Evolutionary conservation across 2,797 vertebrate genomes (phyloP).

Genomic region (Chelidonichthys spinosus): DNA sequence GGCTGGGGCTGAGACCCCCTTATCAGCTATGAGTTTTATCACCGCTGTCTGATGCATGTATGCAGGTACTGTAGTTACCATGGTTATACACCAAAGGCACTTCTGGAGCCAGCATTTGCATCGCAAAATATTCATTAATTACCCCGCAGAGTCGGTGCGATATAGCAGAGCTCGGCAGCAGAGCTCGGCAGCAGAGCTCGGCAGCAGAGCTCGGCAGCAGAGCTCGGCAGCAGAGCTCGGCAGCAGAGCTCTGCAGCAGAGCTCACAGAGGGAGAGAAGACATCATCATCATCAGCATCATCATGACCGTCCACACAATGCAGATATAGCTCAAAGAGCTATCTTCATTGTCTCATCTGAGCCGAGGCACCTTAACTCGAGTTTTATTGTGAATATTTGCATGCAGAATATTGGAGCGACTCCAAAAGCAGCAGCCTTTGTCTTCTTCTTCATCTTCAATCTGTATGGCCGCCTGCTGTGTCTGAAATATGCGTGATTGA

Average conservation of each 20-base stretch:
- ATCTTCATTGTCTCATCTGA: conserved; percentile 29
- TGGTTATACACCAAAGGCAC: conserved; percentile 72
- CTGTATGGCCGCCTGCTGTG: neutral
- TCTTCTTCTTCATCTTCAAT: conserved; percentile 17
- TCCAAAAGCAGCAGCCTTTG: neutral
- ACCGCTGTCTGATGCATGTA: conserved; percentile 48
- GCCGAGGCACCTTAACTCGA: conserved; percentile 13
- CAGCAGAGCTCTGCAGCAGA: conserved; percentile 5
- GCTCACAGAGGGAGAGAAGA: conserved; percentile 70
- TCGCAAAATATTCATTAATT: conserved; percentile 78
- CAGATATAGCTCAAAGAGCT: conserved; percentile 70
- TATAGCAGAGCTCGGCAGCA: conserved; percentile 12
- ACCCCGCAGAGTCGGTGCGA: conserved; percentile 56
- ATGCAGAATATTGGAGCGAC: neutral
- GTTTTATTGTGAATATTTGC: conserved; percentile 15
- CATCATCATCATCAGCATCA: conserved; percentile 10
- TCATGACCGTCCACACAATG: conserved; percentile 60
- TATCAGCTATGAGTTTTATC: conserved; percentile 71
- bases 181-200: conserved; percentile 42
- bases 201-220: conserved; percentile 43
- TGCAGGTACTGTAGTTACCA: conserved; percentile 74
- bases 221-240: conserved; percentile 37
- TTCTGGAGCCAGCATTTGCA: conserved; percentile 66
- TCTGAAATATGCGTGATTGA: conserved; percentile 42
- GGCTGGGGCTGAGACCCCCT: conserved; percentile 40